A percentile compares a stretch with the other conserved stretches of the same genome.
These are phyloP conservation scores for Parnassius mnemosyne DNA, from an alignment of 2,888 invertebrate species.

Conservation along the genomic window DNA sequence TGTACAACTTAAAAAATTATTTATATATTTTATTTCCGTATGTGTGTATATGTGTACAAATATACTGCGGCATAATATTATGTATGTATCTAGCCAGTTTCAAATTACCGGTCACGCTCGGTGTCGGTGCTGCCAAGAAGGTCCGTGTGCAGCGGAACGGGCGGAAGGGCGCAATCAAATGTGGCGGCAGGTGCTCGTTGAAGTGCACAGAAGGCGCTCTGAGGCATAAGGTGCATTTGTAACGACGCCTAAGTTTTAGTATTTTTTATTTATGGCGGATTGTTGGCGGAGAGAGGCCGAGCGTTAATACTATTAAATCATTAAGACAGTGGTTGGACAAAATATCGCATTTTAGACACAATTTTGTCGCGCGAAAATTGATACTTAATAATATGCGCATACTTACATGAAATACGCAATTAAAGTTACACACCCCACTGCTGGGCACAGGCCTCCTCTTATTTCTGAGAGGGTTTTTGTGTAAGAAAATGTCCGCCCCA, in stretches of 20 bases:
- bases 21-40: not conserved
- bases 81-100: slow-evolving; percentile 11
- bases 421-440: too few species aligned
- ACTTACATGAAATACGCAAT: too few species aligned
- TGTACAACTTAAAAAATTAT: not conserved
- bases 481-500: too few species aligned
- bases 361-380: too few species aligned
- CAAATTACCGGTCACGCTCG: slow-evolving; percentile 45
- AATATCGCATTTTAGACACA: too few species aligned
- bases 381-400: too few species aligned
- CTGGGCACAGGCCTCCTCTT: too few species aligned
- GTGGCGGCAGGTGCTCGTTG: slow-evolving; percentile 41
- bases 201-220: slow-evolving; percentile 4
- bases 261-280: too few species aligned
- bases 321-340: too few species aligned
- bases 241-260: not conserved
- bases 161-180: slow-evolving; percentile 51
- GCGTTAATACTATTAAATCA: too few species aligned
- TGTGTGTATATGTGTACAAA: not conserved
- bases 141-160: slow-evolving; percentile 38
- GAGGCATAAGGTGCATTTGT: not conserved
- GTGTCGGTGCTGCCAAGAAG: slow-evolving; percentile 31
- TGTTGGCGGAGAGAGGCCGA: too few species aligned
- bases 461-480: too few species aligned
- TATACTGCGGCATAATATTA: slow-evolving; percentile 7